A percentile compares a stretch with the other conserved stretches of the same genome.
phyloP scores from a whole-genome alignment of 2,797 vertebrate species.

The Amblyraja radiata region DNA sequence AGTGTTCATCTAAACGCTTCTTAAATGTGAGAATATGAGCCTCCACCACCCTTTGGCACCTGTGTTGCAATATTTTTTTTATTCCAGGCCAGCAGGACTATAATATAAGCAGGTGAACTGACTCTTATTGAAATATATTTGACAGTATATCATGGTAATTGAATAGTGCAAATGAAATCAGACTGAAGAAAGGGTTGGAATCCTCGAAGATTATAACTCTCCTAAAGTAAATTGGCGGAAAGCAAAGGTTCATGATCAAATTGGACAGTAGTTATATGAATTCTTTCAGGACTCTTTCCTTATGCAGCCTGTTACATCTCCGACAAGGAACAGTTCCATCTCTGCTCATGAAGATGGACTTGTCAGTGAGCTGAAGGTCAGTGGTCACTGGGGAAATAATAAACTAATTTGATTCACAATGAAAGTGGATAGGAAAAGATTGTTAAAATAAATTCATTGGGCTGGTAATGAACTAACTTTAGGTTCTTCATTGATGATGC shows the following conservation, averaged over 20 bases:
- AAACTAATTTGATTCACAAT: conserved; percentile 6
- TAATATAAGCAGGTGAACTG: background rate
- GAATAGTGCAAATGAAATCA: background rate
- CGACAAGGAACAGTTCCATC: background rate
- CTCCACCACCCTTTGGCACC: too few relatives aligned
- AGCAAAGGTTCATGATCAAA: background rate
- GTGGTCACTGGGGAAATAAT: background rate
- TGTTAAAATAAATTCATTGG: background rate
- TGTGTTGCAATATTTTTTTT: background rate
- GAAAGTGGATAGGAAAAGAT: background rate
- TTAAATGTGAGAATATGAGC: too few relatives aligned
- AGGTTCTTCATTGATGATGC: background rate
- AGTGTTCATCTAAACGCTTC: too few relatives aligned
- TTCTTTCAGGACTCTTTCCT: background rate
- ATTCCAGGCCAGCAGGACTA: background rate
- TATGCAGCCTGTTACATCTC: background rate
- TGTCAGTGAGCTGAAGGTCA: background rate
- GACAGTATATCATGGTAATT: background rate
- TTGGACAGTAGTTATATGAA: background rate
- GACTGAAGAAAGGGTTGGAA: background rate
- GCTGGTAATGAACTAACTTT: background rate
- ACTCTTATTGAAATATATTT: conserved; percentile 13
- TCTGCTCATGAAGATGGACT: background rate
- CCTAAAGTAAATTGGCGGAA: background rate
- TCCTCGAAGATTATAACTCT: background rate